Base-by-base conservation (phyloP, 2,888 invertebrate species). In the Drosophila cracens region DNA sequence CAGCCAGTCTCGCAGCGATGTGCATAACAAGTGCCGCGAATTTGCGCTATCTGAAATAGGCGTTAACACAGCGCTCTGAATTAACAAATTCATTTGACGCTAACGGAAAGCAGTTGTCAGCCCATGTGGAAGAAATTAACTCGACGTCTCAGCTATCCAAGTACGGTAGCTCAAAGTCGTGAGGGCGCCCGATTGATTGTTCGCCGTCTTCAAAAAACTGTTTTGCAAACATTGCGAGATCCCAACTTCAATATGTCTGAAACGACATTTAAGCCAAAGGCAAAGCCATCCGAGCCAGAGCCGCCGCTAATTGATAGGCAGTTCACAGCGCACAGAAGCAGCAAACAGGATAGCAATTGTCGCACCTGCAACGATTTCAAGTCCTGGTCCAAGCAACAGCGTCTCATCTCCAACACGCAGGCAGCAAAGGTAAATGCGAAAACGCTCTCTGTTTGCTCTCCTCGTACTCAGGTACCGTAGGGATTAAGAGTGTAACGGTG, bases 291-390 rank as follows among this genome's bases (percentile, higher is more conserved):
- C 10, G 56, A 71, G 13, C 36, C 63, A 16, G 70, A 79, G 7
- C 48, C 70, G 2, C 53, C 69, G 56, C 31, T 8, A 25, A 46
- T 52, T 2, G 63, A 71, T 25, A 52, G 66, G 25, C 59, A 71
- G 60, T 74, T 46, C 11, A 57, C 43, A 13, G 58, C 69, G 29
- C 65, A 70, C 11, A 61, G 54, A 46, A 58, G 13, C 13, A 72
- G 54, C 16, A 90, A 83, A 61, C 95, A 95, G 33, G 92, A 92
- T 58, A 87, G 76, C 67, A 93, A 93, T 79, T 96, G 96, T 82
- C 94, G 96, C 82, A 95, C 96, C 0, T 96, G 96, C 89, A 95
- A 95, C 11, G 96, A 96, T 91, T 96, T 96, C 81, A 95, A 95
- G 90, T 94, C 95, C 7, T 96, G 96, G 96, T 94, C 96, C 0